Evolutionary conservation across 2,797 vertebrate species (phyloP), one percentile per base, ranked within the genome.

Genomic region (Phrynocephalus guinanensis): DNA sequence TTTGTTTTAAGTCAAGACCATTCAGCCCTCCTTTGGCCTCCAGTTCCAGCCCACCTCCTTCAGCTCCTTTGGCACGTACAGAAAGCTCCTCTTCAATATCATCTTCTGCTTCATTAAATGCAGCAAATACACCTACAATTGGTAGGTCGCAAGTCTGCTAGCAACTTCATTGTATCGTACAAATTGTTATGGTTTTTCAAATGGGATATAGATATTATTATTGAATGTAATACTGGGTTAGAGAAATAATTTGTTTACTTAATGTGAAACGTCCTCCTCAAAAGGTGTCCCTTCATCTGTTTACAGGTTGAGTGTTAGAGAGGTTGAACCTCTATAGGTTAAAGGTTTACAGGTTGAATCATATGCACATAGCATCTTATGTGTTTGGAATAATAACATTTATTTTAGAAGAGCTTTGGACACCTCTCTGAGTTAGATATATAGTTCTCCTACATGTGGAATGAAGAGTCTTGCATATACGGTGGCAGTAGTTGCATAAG

Each of bases 21-120:
- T 99, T 99, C 95, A 99, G 98, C 93, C 98, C 98, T 90, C 97
- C 98, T 18, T 94, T 98, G 95, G 95, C 95, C 44, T 96, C 97
- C 48, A 98, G 96, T 83, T 97, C 98, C 93, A 99, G 99, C 94
- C 98, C 98, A 44, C 97, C 98, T 85, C 98, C 98, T 28, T 89
- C 97, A 1, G 98, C 98, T 28, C 98, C 98, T 0, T 96, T 99
- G 90, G 98, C 99, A 88, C 97, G 98, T 71, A 98, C 98, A 4
- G 99, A 99, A 95, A 99, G 99, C 95, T 98, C 98, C 88, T 99
- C 99, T 52, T 99, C 99, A 66, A 96, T 99, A 95, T 99, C 98
- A 26, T 99, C 98, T 0, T 98, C 98, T 67, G 96, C 98, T 87
- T 99, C 99, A 0, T 94, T 98, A 72, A 99, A 98, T 91, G 97